Evolutionary conservation across 2,797 vertebrate genomes (phyloP), one percentile per base, ranked within the genome.

Genomic region (Enteromius afrohamiltoni): DNA sequence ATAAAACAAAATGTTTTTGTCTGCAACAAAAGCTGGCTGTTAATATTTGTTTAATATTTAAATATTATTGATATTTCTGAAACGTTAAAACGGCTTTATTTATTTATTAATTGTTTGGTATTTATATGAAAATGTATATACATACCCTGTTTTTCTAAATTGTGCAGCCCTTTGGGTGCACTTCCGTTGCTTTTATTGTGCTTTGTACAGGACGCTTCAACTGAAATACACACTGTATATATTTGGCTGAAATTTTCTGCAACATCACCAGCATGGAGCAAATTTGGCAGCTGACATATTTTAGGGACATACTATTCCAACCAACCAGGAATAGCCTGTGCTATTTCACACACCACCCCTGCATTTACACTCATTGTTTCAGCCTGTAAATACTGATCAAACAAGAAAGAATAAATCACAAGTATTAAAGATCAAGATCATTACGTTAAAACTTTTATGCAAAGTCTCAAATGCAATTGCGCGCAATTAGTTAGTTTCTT

Each of bases 251-350:
- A 71, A 55, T 14, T 6, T 55, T 79, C 13, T 21, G 51, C 23
- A 70, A n/a, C 49, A 70, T 70, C 51, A 81, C 68, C 8, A 23
- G 7, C 42, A 13, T 31, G 29, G 69, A 37, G 29, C 45, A 73
- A 65, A 82, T 82, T 19, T 37, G 31, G 42, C 58, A 58, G 55
- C 42, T 37, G 80, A 11, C 29, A 4, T 65, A 64, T 82, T 82
- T 74, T 51, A 65, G 26, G 45, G 23, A 65, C 69, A 64, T 64
- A 31, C 21, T 29, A 42, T 65, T 40, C 45, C 31, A 74, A 21
- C 23, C 68, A 62, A 81, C 26, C 19, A 51, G 42, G 23, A 74
- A 62, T 64, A 62, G 45, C 45, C 45, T 47, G 14, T 23, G 37
- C 21, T 47, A 26, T 31, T 26, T 73, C 14, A 23, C 77, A 47